Evolutionary conservation across 2,888 invertebrate species (phyloP), one percentile per base, ranked within the genome.

Genomic region (Thereva unica): DNA sequence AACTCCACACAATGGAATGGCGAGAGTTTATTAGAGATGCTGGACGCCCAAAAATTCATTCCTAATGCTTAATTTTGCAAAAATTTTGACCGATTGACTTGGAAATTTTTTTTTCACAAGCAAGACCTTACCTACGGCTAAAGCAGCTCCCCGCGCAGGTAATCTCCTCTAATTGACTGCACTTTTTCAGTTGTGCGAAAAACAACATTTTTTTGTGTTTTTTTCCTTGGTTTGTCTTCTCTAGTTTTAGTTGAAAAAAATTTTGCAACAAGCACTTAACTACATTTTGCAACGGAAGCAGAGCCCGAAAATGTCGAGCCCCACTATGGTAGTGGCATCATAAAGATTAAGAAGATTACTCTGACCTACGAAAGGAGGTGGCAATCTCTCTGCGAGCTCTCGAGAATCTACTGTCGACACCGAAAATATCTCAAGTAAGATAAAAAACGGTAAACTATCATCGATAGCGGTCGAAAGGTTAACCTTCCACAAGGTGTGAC

Each of bases 131-230:
- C 34, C 52, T 9, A 52, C 56, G n/a, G 53, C 53, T 5, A 23
- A 3, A 9, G 35, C 38, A 44, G 23, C 8, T 56, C 56, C 5
- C 23, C 41, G 9, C 41, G 9, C 56, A 56, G n/a, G 56, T 56
- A 56, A 56, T 56, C 37, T 41, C 44, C 56, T 59, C 35, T 49
- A 59, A 59, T 59, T 59, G 59, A 59, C 59, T 59, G 12, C 38
- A 23, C 10, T 40, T 59, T 49, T 59, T 23, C 23, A 2, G 23
- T 23, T 23, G 23, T 23, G 1, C 23, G 23, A 23, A 23, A 23
- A 23, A 23, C 1, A 23, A 23, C 23, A 23, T 23, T 23, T 23
- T 23, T 23, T 23, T 23, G 1, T 23, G 23, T 23, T 23, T 23
- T 23, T 23, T 23, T 23, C 23, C 23, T 23, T 23, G 23, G 23